Percentiles rank a stretch among this genome's conserved stretches.
Evolutionary conservation across 1,140 invertebrate genomes (phyloP).

Genomic region (Pseudomyrmex pallidus): DNA sequence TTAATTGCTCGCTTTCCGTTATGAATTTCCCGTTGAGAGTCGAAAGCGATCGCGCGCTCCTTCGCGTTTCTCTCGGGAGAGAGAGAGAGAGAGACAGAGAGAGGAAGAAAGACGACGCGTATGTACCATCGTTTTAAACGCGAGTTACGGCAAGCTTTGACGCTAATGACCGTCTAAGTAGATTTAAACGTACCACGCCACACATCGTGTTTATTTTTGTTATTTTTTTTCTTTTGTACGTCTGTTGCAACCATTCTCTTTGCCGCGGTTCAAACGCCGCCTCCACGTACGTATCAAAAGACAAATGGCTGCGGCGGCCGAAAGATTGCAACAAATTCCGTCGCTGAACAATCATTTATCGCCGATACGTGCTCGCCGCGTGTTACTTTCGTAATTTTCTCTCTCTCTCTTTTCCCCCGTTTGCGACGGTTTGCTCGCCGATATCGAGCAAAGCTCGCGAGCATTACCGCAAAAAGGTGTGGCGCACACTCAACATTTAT

Average conservation of each 20-base stretch:
- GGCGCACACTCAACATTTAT: neutral
- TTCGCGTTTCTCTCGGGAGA: slow-evolving; percentile 22
- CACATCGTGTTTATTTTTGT: slow-evolving; percentile 33
- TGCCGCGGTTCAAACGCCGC: slow-evolving; percentile 1
- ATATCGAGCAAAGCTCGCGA: neutral
- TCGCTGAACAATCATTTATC: slow-evolving; percentile 33
- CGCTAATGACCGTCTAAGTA: slow-evolving; percentile 55
- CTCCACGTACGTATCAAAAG: slow-evolving; percentile 41
- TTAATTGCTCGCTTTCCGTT: slow-evolving; percentile 56
- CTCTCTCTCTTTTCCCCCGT: too few relatives aligned
- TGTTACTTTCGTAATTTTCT: slow-evolving; percentile 12
- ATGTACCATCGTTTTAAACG: slow-evolving; percentile 21
- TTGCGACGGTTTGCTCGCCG: neutral
- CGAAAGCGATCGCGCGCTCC: slow-evolving; percentile 46
- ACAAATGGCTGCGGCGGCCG: slow-evolving; percentile 14
- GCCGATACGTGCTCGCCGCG: slow-evolving; percentile 7
- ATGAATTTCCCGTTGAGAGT: slow-evolving; percentile 51
- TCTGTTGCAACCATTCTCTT: neutral
- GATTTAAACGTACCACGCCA: slow-evolving; percentile 47
- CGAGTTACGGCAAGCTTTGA: slow-evolving; percentile 52
- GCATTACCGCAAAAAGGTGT: neutral
- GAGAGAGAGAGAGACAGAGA: neutral
- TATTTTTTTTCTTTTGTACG: too few relatives aligned
- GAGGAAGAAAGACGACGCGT: neutral
- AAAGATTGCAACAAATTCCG: slow-evolving; percentile 38